phyloP scores from a whole-genome alignment of 2,797 vertebrate species.

The Sebastes minor region DNA sequence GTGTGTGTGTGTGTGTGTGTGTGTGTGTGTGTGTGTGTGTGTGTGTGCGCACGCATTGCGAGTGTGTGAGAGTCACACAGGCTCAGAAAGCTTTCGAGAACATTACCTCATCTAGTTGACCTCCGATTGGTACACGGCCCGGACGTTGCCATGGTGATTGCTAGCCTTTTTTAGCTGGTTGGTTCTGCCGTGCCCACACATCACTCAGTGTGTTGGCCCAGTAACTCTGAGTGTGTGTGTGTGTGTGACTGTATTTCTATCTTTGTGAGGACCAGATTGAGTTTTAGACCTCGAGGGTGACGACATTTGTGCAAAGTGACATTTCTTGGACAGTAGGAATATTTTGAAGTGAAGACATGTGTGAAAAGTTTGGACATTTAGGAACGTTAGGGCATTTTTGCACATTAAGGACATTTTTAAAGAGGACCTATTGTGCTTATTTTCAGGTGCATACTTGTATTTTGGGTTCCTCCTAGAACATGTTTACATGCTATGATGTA shows the following conservation, averaged over 20 bases:
- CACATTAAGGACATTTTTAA: not conserved
- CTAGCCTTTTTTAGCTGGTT: constrained; percentile 68
- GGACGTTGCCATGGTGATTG: constrained; percentile 75
- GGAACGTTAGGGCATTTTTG: not conserved
- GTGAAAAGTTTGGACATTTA: not conserved
- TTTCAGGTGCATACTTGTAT: too few species aligned
- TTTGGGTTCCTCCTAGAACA: too few species aligned
- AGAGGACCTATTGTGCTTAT: not conserved
- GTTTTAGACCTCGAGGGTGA: not conserved
- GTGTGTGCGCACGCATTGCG: not conserved
- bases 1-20: not conserved
- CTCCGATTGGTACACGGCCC: constrained; percentile 71
- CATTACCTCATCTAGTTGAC: constrained; percentile 79
- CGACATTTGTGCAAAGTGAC: not conserved
- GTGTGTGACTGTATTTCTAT: not conserved
- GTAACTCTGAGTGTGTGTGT: constrained; percentile 16
- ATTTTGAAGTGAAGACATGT: not conserved
- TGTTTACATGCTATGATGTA: too few species aligned
- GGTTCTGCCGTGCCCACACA: constrained; percentile 66
- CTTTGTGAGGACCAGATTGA: constrained; percentile 14
- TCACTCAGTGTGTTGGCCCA: constrained; percentile 32
- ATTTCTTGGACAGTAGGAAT: not conserved
- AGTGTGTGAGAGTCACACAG: constrained; percentile 16
- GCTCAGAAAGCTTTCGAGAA: constrained; percentile 57
- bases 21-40: not conserved